Evolutionary conservation across 2,113 vertebrate genomes (phyloP), one percentile per base, ranked within the genome.

Genomic region (Ameiurus melas): DNA sequence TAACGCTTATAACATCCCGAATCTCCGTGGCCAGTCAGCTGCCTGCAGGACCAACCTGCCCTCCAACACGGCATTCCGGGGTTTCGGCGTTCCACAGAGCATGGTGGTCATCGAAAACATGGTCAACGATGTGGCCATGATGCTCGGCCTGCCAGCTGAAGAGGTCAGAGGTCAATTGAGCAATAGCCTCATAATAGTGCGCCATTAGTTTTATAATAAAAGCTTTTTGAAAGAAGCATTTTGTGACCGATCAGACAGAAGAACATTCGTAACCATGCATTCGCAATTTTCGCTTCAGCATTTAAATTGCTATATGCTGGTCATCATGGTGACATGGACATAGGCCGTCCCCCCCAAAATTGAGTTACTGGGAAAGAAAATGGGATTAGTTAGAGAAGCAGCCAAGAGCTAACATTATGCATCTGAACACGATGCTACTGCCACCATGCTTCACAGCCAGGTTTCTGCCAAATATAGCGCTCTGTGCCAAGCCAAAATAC

Each of bases 31-130:
- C 66, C 82, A 47, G 0, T 89, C 90, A 0, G 89, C 88, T 0
- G 91, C 95, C 88, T 98, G 97, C 94, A 96, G 93, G 90, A 97
- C 97, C 30, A 96, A 98, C 92, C 92, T 98, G 88, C 97, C 96
- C 20, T 98, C 97, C 83, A 98, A 97, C 89, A 97, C 96, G 0
- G 93, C 96, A 64, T 97, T 98, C 89, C 86, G 94, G 75, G 97
- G 96, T 84, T 97, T 97, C 80, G 97, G 97, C 0, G 97, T 97
- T 55, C 96, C 96, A 0, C 96, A 98, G 71, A 47, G 84, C 64
- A 86, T 94, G 2, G 36, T 96, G 87, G 90, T 96, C 0, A 83
- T 93, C 2, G 97, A 98, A 92, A 95, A 93, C 79, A 96, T 97
- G 90, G 10, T 97, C n/a, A 92, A 91, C 0, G 96, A 97, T 2